Evolutionary conservation across 2,113 vertebrate genomes (phyloP).

Genomic region (Carassius gibelio): DNA sequence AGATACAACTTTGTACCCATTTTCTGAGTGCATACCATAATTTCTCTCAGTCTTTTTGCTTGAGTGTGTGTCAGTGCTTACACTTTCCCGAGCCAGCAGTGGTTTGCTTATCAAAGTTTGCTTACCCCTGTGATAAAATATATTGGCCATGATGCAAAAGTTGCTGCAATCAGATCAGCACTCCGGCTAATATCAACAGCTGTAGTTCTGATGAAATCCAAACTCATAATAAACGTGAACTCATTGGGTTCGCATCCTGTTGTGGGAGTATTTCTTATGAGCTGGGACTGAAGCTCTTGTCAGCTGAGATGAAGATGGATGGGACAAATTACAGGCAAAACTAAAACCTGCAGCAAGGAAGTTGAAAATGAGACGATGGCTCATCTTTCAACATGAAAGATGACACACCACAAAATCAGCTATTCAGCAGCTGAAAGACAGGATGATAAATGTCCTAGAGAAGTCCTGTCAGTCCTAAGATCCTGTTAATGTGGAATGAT

Average conservation of each 20-base stretch:
- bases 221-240: background rate
- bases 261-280: background rate
- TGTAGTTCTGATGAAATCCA: constrained; percentile 17
- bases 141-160: background rate
- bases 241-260: background rate
- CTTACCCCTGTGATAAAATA: background rate
- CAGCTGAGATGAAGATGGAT: constrained; percentile 20
- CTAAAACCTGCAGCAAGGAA: constrained; percentile 23
- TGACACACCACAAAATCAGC: background rate
- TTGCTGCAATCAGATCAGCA: background rate
- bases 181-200: background rate
- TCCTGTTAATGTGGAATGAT: background rate
- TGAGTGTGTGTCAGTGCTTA: too few relatives aligned
- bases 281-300: background rate
- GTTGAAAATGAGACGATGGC: background rate
- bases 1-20: too few relatives aligned
- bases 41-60: too few relatives aligned
- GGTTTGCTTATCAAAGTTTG: background rate
- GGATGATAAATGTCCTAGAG: background rate
- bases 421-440: background rate
- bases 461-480: background rate
- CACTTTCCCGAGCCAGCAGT: too few relatives aligned
- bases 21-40: too few relatives aligned
- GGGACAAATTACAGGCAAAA: constrained; percentile 26
- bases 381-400: background rate